These are phyloP conservation scores for Actinopyga echinites DNA, from an alignment of 53 echinoderm and acorn worm species.

Conservation along the genomic window DNA sequence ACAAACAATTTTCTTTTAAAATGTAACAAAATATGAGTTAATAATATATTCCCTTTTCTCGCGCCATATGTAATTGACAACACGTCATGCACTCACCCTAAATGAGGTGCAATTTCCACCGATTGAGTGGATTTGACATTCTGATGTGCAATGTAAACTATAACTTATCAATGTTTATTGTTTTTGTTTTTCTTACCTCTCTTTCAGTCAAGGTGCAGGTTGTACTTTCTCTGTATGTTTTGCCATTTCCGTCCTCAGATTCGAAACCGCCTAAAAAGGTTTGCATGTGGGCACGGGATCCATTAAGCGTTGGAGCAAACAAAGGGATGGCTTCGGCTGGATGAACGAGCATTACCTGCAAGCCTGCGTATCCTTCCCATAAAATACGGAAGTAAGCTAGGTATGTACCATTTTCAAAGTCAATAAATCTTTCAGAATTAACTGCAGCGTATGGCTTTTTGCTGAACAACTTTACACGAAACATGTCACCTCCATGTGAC, in stretches of 20 bases:
- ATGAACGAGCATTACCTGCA: background rate
- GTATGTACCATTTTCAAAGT: background rate
- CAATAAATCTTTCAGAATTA: background rate
- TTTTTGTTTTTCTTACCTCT: constrained; percentile 1
- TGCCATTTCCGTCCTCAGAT: background rate
- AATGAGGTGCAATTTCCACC: no score
- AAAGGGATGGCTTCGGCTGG: background rate
- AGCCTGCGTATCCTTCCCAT: background rate
- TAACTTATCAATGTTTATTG: no score
- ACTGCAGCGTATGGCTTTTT: constrained; percentile 9
- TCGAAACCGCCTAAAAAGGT: background rate
- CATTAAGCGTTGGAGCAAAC: background rate
- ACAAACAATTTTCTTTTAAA: no score
- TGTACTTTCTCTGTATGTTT: background rate
- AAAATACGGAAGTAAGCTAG: background rate
- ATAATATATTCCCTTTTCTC: no score
- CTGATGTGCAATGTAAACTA: no score
- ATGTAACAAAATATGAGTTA: no score
- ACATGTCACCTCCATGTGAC: background rate
- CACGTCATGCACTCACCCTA: no score
- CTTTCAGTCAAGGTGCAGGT: background rate
- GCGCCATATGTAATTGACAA: no score
- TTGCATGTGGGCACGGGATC: background rate
- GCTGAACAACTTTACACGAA: constrained; percentile 1
- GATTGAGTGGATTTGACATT: no score